Evolutionary conservation across 2,113 vertebrate genomes (phyloP).

Genomic region (Pollachius pollachius): DNA sequence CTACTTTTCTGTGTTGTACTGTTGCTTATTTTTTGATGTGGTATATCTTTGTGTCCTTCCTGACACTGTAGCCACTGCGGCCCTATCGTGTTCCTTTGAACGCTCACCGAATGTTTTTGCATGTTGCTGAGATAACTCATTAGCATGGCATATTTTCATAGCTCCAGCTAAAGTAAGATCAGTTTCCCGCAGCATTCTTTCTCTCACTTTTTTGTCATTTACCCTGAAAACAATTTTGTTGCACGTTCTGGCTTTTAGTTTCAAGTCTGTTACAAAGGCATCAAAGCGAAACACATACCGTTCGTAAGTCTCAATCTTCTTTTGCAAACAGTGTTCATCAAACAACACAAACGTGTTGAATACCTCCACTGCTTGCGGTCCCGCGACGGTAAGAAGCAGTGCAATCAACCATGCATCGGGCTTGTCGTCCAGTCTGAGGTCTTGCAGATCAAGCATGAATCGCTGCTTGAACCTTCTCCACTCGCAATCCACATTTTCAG

Average conservation of each 20-base stretch:
- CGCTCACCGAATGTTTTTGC: not conserved
- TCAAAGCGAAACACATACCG: not conserved
- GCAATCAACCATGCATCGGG: conserved; percentile 13
- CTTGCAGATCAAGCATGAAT: conserved; percentile 14
- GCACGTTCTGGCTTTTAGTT: not conserved
- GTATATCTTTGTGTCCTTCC: not conserved
- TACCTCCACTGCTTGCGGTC: conserved; percentile 1
- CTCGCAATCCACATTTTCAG: not conserved
- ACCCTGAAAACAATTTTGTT: too few relatives aligned
- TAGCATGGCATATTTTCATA: not conserved
- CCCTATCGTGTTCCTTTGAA: not conserved
- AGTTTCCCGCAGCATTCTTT: not conserved
- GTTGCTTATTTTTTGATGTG: not conserved
- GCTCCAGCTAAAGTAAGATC: not conserved
- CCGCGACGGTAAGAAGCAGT: conserved; percentile 7
- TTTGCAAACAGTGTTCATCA: not conserved
- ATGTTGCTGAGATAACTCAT: not conserved
- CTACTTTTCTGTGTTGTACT: not conserved
- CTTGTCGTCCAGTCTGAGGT: conserved; percentile 2
- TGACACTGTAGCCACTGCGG: not conserved
- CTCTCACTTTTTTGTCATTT: too few relatives aligned
- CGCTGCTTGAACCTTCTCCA: not conserved
- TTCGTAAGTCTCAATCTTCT: not conserved
- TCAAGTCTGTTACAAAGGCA: not conserved
- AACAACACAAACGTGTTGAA: not conserved